These are phyloP conservation scores for Erethizon dorsatum DNA, from an alignment of 2,797 vertebrate genomes.

Conservation along the genomic window DNA sequence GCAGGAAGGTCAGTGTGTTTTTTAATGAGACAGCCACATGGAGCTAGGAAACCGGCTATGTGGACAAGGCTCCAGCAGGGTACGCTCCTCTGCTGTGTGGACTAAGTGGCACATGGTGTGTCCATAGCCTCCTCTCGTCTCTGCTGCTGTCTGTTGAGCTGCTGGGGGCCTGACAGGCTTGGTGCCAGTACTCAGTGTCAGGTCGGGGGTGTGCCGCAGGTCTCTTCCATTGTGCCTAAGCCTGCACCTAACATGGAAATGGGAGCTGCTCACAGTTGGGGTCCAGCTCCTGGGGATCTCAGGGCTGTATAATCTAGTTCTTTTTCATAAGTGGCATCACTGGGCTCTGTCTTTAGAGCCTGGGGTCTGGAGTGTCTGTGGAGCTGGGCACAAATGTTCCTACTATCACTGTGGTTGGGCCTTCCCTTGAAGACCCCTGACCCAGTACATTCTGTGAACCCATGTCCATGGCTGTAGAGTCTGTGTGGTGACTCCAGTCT, in stretches of 20 bases:
- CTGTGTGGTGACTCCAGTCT: neutral
- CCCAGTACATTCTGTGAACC: neutral
- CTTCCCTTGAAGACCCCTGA: neutral
- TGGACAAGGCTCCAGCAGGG: constrained; percentile 74
- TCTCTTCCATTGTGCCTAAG: constrained; percentile 44
- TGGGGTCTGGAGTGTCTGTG: neutral
- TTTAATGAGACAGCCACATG: constrained; percentile 70
- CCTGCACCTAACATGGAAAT: constrained; percentile 30
- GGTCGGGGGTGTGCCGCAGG: constrained; percentile 71
- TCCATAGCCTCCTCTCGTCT: constrained; percentile 70
- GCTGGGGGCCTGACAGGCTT: constrained; percentile 6
- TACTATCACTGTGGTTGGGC: neutral
- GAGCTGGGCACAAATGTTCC: too few species aligned
- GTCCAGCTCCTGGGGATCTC: neutral
- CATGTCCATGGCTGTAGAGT: neutral
- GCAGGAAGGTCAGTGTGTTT: constrained; percentile 69
- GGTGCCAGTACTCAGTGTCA: constrained; percentile 75
- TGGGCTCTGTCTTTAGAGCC: neutral
- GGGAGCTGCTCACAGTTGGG: constrained; percentile 66
- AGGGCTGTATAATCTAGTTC: neutral
- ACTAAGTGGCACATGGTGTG: constrained; percentile 65
- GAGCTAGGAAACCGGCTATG: neutral
- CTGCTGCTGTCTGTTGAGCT: constrained; percentile 68
- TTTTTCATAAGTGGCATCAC: neutral
- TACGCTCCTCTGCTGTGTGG: constrained; percentile 73